phyloP scores from a whole-genome alignment of 2,888 invertebrate species.

The Proisotoma minuta region DNA sequence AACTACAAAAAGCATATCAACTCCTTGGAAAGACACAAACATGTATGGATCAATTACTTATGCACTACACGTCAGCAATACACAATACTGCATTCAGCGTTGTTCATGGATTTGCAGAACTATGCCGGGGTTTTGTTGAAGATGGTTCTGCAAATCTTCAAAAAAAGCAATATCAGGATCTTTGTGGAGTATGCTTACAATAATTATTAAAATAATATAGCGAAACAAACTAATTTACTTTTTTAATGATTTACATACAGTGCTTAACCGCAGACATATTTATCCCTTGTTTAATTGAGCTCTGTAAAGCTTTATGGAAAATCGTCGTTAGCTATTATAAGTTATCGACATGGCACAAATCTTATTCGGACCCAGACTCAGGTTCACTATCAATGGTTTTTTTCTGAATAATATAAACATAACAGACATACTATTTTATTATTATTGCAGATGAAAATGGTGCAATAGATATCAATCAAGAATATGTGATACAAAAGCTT shows the following conservation, averaged over 20 bases:
- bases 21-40: slow-evolving; percentile 85
- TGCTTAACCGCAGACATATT: slow-evolving; percentile 60
- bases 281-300: slow-evolving; percentile 70
- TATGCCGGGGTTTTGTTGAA: slow-evolving; percentile 54
- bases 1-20: slow-evolving; percentile 80
- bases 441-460: slow-evolving; percentile 52
- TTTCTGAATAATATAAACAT: neutral
- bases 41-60: slow-evolving; percentile 89
- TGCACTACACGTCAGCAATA: slow-evolving; percentile 90
- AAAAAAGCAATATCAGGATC: slow-evolving; percentile 72
- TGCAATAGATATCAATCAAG: slow-evolving; percentile 65
- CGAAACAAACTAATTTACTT: neutral
- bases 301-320: slow-evolving; percentile 80
- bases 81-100: slow-evolving; percentile 69
- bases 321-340: slow-evolving; percentile 75
- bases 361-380: neutral
- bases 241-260: slow-evolving; percentile 49
- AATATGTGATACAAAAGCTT: slow-evolving; percentile 80
- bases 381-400: slow-evolving; percentile 9
- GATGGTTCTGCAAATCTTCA: slow-evolving; percentile 55
- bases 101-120: slow-evolving; percentile 58
- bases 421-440: neutral
- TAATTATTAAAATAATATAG: slow-evolving; percentile 5
- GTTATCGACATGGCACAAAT: slow-evolving; percentile 68
- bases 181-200: slow-evolving; percentile 60